Evolutionary conservation across 2,113 vertebrate genomes (phyloP).

Genomic region (Mus musculus): DNA sequence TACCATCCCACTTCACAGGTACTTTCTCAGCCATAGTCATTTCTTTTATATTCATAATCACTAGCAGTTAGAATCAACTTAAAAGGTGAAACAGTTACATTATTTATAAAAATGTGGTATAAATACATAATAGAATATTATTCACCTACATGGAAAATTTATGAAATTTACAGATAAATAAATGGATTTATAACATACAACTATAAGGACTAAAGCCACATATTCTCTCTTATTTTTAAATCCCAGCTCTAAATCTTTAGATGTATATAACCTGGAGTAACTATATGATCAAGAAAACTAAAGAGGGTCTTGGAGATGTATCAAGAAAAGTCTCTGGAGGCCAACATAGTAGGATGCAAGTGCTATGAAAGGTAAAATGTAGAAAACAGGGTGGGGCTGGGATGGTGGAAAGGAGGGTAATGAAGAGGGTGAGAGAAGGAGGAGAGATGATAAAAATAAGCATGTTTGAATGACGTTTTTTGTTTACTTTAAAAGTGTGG

Average conservation of each 20-base stretch:
- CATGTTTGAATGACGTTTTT: neutral
- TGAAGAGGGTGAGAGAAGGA: neutral
- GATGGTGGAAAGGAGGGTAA: neutral
- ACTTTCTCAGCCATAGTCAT: neutral
- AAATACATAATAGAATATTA: neutral
- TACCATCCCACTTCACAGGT: neutral
- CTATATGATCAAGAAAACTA: neutral
- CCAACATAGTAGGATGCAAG: neutral
- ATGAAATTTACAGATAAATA: neutral
- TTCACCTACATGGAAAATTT: neutral
- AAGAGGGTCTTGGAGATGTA: neutral
- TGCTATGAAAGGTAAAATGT: neutral
- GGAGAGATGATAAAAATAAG: neutral
- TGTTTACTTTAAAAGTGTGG: neutral
- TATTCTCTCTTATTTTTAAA: neutral
- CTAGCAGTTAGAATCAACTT: neutral
- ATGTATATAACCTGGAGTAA: neutral
- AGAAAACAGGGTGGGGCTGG: neutral
- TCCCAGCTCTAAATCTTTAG: neutral
- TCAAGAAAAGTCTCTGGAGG: neutral
- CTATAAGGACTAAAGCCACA: neutral
- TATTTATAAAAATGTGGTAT: neutral
- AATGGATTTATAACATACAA: neutral
- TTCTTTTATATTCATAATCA: neutral
- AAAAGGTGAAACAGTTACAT: neutral